Evolutionary conservation across 1,140 invertebrate genomes (phyloP).

Genomic region (Antheraea mylitta): DNA sequence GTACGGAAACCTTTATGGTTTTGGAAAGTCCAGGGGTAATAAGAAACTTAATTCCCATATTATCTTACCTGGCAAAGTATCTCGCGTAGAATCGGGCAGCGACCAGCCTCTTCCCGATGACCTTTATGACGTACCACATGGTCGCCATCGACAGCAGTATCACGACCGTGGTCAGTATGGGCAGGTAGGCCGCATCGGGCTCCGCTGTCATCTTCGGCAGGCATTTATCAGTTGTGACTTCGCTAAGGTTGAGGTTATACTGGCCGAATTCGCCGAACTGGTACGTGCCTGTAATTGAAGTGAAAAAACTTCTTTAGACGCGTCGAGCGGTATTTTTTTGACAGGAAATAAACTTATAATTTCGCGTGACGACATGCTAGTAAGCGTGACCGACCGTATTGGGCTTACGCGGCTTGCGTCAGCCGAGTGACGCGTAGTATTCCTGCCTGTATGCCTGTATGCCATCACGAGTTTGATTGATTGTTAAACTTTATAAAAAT

Average conservation of each 20-base stretch:
- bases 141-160: slow-evolving; percentile 70
- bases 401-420: too few species aligned
- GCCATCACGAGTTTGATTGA: too few species aligned
- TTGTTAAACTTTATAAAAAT: too few species aligned
- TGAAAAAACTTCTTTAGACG: too few species aligned
- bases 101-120: slow-evolving; percentile 61
- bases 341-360: too few species aligned
- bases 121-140: slow-evolving; percentile 73
- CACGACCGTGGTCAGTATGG: slow-evolving; percentile 65
- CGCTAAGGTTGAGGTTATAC: slow-evolving; percentile 59
- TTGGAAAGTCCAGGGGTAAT: too few species aligned
- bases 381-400: too few species aligned
- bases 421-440: too few species aligned
- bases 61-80: slow-evolving; percentile 60
- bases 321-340: too few species aligned
- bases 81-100: slow-evolving; percentile 61
- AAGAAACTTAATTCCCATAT: not conserved
- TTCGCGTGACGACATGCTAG: too few species aligned
- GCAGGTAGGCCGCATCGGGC: slow-evolving; percentile 69
- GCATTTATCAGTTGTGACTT: slow-evolving; percentile 45
- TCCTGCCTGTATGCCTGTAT: too few species aligned
- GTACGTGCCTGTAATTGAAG: slow-evolving; percentile 44
- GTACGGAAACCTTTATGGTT: too few species aligned
- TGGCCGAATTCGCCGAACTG: slow-evolving; percentile 68
- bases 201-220: slow-evolving; percentile 63